Evolutionary conservation across 1,140 invertebrate genomes (phyloP), one percentile per base, ranked within the genome.

Genomic region (Oedothorax gibbosus): DNA sequence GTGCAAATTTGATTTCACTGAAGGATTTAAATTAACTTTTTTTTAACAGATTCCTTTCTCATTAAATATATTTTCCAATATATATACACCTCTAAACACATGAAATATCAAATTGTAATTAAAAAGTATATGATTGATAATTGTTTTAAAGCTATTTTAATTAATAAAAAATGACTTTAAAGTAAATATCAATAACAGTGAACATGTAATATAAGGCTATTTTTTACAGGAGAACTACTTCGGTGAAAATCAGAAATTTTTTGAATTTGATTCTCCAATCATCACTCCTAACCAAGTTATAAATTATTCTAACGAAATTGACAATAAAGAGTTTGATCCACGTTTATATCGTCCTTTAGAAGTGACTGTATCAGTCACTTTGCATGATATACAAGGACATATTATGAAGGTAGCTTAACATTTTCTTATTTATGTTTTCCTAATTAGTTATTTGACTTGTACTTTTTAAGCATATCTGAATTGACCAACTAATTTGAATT

Each of bases 301-400:
- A 89, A n/a, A 89, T 89, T 49, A 18, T 62, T 68, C 11, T 49
- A 82, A 83, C 56, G 82, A 78, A n/a, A 56, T 15, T 64, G 76
- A 76, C 62, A 87, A 87, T 35, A 87, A 89, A 50, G 88, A 90
- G 71, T 89, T 97, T 87, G 98, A 99, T 92, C 94, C 95, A 11
- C 91, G 97, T 72, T 91, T 94, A 12, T 98, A 97, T 90, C 91
- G 97, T 54, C 96, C 97, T 1, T 91, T 99, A 57, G 94, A 97
- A 88, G 97, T 99, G 1, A 95, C 94, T 20, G 95, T 99, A 3
- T 96, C 96, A 2, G 93, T 98, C n/a, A 97, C 96, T 20, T 94
- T 99, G 88, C 97, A 99, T 88, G 97, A 99, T 88, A 95, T 99
- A 83, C 96, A 98, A 89, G 97, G 94, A 2, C 97, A 99, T 92